Evolutionary conservation across 2,797 vertebrate species (phyloP), one percentile per base, ranked within the genome.

Genomic region (Spinus olivaceus): DNA sequence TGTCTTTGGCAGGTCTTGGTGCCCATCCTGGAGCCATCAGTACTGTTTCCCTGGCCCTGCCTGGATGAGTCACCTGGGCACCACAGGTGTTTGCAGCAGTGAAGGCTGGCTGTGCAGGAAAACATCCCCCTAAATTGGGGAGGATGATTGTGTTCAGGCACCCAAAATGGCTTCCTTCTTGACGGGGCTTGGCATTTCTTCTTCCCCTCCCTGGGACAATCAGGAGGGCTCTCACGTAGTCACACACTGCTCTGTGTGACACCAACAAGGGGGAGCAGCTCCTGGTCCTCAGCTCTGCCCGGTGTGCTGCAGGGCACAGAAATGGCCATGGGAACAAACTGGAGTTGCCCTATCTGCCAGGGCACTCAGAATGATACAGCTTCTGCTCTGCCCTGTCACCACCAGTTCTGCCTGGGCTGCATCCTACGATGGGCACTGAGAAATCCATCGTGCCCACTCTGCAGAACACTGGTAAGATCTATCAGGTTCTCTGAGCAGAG

Each of bases 301-400:
- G 24, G 1, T 0, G 1, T 39, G 12, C 47, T 13, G 12, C n/a
- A 59, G 10, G 24, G 11, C 6, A 39, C 24, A 39, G 59, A 72
- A 63, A 39, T 39, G 19, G 33, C 20, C 41, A 54, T 39, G 24
- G 49, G 46, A n/a, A 39, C 33, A 72, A 82, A 39, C 19, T n/a
- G 41, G 49, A 54, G 10, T 33, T 47, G 57, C 19, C 41, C 49
- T n/a, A 13, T 72, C 33, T 63, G 41, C 19, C 67, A 37, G 24
- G 21, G 17, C 17, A 22, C 8, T 35, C 65, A 30, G 32, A 71
- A 49, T 61, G 12, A 21, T 21, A 25, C 0, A 0, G 41, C 41
- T 54, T 70, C 57, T 41, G 14, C 19, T 54, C 49, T 63, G 41
- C 49, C 49, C 7, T 86, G 25, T 33, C 49, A 78, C 25, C 41